Evolutionary conservation across 2,888 invertebrate genomes (phyloP).

Genomic region (Portevinia maculata): DNA sequence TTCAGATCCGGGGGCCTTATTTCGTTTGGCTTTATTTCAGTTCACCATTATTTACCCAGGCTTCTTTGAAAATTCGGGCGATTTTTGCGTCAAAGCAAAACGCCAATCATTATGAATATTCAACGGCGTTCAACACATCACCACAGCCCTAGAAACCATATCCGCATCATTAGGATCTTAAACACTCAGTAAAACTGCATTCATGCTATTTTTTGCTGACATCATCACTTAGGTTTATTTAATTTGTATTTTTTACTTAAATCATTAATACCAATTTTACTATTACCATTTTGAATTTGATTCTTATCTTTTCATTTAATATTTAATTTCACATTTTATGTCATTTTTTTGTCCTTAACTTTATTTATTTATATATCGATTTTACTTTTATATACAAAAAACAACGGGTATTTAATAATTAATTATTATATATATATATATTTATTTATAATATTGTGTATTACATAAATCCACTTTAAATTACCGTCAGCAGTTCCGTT

Average conservation of each 20-base stretch:
- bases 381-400: constrained; percentile 63
- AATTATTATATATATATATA: constrained; percentile 55
- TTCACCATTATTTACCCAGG: no score
- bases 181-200: not conserved
- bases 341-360: constrained; percentile 17
- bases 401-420: constrained; percentile 60
- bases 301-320: constrained; percentile 39
- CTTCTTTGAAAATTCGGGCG: no score
- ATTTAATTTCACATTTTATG: constrained; percentile 66
- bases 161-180: not conserved
- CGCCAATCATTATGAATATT: no score
- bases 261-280: constrained; percentile 51
- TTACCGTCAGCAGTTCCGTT: constrained; percentile 14
- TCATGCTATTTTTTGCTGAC: not conserved
- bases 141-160: not conserved
- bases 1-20: no score
- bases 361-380: constrained; percentile 34
- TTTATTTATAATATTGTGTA: constrained; percentile 24
- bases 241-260: constrained; percentile 26
- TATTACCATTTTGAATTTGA: constrained; percentile 5
- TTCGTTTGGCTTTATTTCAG: no score
- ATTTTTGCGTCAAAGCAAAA: no score
- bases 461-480: constrained; percentile 10
- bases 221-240: constrained; percentile 58
- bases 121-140: no score